A percentile compares a stretch with the other conserved stretches of the same genome.
Evolutionary conservation across 2,797 vertebrate species (phyloP).

Genomic region (Uromys caudimaculatus): DNA sequence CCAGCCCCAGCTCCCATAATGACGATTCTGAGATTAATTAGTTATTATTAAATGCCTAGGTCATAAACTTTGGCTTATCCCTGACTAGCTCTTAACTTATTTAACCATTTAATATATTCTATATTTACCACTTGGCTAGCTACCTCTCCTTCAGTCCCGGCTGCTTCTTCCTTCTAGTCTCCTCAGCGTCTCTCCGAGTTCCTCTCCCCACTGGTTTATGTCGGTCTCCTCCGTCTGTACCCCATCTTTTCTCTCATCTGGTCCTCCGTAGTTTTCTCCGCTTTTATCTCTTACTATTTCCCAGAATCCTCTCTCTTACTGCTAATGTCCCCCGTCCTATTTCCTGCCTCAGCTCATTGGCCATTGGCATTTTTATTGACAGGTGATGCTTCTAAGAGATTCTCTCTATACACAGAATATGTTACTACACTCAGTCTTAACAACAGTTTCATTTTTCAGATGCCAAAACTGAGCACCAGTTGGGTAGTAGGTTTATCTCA

Average conservation of each 20-base stretch:
- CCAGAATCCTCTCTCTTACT: not conserved
- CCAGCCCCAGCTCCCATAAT: not conserved
- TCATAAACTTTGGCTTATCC: not conserved
- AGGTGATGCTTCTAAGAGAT: not conserved
- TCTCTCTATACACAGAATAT: not conserved
- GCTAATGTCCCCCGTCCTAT: not conserved
- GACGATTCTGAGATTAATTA: not conserved
- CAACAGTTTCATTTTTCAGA: not conserved
- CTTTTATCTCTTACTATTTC: not conserved
- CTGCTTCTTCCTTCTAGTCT: not conserved
- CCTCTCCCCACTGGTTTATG: not conserved
- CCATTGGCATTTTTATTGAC: not conserved
- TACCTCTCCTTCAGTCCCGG: not conserved
- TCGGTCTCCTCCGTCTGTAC: not conserved
- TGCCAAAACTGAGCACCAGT: not conserved
- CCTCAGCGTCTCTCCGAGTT: not conserved
- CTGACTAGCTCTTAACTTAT: not conserved
- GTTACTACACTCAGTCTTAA: not conserved
- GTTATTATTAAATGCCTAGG: not conserved
- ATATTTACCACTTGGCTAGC: not conserved
- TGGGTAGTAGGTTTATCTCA: not conserved
- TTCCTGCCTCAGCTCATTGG: not conserved
- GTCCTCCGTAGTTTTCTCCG: not conserved
- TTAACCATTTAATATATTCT: not conserved
- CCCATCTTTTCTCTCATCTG: too few species aligned